Base-by-base conservation (phyloP, 2,113 vertebrate genomes). In the Leuciscus idus region DNA sequence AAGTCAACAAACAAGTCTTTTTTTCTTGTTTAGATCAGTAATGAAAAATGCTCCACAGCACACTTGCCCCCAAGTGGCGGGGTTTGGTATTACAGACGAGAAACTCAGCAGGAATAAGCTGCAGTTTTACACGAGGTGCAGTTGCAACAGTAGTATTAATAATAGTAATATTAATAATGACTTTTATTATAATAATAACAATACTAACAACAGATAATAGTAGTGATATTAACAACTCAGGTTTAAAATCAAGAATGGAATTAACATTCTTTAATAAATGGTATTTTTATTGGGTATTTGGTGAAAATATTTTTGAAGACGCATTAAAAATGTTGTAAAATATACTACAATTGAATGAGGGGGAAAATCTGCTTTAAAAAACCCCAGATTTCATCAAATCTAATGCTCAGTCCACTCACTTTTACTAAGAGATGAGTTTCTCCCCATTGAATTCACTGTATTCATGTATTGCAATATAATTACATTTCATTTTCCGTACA, bases 31-130 rank as follows among this genome's bases (percentile, higher is more conserved):
- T 87, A 85, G 81, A 92, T 93, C 92, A 84, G 89, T 93, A 93
- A 95, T 94, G 94, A 94, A 85, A 94, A 95, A 95, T 93, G 95
- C 93, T 94, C 94, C 94, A 95, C 94, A 93, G 94, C 95, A 95
- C 94, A 95, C 94, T 93, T 93, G 94, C 95, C 95, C 94, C 92
- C 80, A 92, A 90, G 93, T 93, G 94, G 93, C 94, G 94, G 91
- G 88, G 92, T 92, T 92, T 93, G 92, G 91, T 91, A 91, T 95
- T 91, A 94, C 95, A 95, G 93, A 94, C 91, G 88, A 87, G 61
- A 94, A 95, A 95, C 94, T 95, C 93, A 95, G 94, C 93, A 94
- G 92, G 93, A 93, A 93, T 90, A 93, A 76, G 89, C 74, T 92
- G 93, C 92, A 94, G 92, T 93, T 93, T 91, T 92, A 94, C 84